phyloP scores from a whole-genome alignment of 2,888 invertebrate genomes.

The Halocaridina rubra region DNA sequence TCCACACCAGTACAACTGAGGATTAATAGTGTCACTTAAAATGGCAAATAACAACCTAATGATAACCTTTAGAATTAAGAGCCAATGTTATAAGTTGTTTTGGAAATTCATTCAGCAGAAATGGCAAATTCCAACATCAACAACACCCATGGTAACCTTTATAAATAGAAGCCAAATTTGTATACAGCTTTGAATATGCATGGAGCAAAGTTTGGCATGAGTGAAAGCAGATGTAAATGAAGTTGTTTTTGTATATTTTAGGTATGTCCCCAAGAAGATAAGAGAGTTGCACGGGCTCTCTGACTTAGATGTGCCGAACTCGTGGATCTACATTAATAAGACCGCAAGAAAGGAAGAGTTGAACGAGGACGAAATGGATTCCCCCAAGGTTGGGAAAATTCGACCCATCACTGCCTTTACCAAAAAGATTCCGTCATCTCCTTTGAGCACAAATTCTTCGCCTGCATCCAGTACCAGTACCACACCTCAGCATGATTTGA shows the following conservation, averaged over 20 bases:
- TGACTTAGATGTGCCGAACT: constrained; percentile 72
- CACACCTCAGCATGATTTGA: background rate
- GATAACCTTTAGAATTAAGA: background rate
- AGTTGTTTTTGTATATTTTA: constrained; percentile 67
- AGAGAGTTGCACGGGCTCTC: constrained; percentile 72
- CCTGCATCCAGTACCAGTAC: background rate
- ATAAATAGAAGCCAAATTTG: background rate
- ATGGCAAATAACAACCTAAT: too few species aligned
- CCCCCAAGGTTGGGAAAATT: background rate
- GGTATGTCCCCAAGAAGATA: constrained; percentile 75
- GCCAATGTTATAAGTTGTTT: background rate
- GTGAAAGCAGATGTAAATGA: background rate
- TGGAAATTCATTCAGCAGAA: background rate
- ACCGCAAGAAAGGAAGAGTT: background rate
- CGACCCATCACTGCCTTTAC: constrained; percentile 33
- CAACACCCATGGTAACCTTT: background rate
- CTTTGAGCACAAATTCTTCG: background rate
- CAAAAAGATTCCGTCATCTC: constrained; percentile 1
- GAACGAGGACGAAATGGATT: background rate
- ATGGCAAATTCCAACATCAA: background rate
- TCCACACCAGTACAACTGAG: too few species aligned
- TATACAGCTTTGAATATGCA: background rate
- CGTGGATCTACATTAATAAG: constrained; percentile 72
- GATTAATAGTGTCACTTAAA: too few species aligned
- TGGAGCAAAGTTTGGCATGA: too few species aligned